Evolutionary conservation across 2,888 invertebrate genomes (phyloP).

Genomic region (Ichneumoninae sp.): DNA sequence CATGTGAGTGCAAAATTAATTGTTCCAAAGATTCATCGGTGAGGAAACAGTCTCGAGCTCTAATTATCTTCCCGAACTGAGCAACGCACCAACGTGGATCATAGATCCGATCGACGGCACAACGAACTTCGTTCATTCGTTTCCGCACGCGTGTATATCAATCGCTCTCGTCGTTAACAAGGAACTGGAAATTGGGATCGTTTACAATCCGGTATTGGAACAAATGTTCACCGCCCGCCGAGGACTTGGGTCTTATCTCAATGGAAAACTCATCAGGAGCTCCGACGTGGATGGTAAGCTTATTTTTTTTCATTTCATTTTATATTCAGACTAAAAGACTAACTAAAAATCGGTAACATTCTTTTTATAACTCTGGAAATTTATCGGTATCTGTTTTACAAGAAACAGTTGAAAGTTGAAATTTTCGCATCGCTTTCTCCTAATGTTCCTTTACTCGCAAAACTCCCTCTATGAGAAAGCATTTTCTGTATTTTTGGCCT

Average conservation of each 20-base stretch:
- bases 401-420: not conserved
- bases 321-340: not conserved
- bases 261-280: slow-evolving; percentile 87
- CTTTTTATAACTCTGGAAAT: not conserved
- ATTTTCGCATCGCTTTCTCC: not conserved
- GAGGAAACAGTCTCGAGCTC: slow-evolving; percentile 88
- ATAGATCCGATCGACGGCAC: slow-evolving; percentile 96
- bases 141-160: slow-evolving; percentile 90
- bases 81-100: slow-evolving; percentile 93
- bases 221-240: slow-evolving; percentile 90
- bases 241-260: slow-evolving; percentile 90
- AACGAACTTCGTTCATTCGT: slow-evolving; percentile 91
- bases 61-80: slow-evolving; percentile 86
- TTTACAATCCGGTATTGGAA: slow-evolving; percentile 90
- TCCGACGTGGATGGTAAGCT: slow-evolving; percentile 85
- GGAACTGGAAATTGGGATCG: slow-evolving; percentile 88
- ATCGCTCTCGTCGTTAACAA: slow-evolving; percentile 87
- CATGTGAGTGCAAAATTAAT: not conserved
- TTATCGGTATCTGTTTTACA: not conserved
- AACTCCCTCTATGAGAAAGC: too few relatives aligned
- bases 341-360: not conserved
- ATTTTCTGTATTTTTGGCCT: too few relatives aligned
- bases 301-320: slow-evolving; percentile 2
- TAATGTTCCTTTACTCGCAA: too few relatives aligned
- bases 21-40: slow-evolving; percentile 89